Base-by-base conservation (phyloP, 2,888 invertebrate genomes). In the Caenorhabditis zanzibari region DNA sequence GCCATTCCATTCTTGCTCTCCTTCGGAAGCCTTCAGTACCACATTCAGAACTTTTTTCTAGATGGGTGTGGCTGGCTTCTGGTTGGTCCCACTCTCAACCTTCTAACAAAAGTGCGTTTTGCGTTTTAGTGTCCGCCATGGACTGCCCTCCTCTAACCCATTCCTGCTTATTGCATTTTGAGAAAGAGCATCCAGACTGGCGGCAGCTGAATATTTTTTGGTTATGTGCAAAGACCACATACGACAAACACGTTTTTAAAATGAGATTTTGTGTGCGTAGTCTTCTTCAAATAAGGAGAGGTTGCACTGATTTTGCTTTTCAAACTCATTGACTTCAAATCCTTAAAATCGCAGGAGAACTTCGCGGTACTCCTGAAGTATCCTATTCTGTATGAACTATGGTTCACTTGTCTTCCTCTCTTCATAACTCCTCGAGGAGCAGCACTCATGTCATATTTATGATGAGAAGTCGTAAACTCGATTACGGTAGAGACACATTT, bases 111-210 rank as follows among this genome's bases (percentile, higher is more conserved):
- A 76, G 76, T 76, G 76, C 69, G 76, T 76, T 76, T 68, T 76
- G 75, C 75, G 75, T 69, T 76, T 69, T 74, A 74, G 74, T 74
- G 74, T 74, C 74, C 68, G 66, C 54, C 22, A 10, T 54, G 56
- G 22, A 41, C 47, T 49, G 19, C 68, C 49, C n/a, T n/a, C n/a
- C n/a, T n/a, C n/a, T n/a, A 47, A 61, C 69, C 69, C 71, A 69
- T 71, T 77, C 63, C 69, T 71, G 61, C 69, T 71, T 77, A 71
- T 71, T 77, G 69, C 69, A 69, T 71, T 77, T 77, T 63, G 63
- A 63, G 63, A 52, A 71, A 54, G 77, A 69, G 77, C 77, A 71
- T 69, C 68, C 38, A 68, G 75, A 59, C 64, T 56, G 28, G 41
- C 32, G 64, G 38, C 47, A 9, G 22, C 66, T 38, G 66, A 61